Evolutionary conservation across 2,888 invertebrate genomes (phyloP).

Genomic region (Chloroclysta siterata): DNA sequence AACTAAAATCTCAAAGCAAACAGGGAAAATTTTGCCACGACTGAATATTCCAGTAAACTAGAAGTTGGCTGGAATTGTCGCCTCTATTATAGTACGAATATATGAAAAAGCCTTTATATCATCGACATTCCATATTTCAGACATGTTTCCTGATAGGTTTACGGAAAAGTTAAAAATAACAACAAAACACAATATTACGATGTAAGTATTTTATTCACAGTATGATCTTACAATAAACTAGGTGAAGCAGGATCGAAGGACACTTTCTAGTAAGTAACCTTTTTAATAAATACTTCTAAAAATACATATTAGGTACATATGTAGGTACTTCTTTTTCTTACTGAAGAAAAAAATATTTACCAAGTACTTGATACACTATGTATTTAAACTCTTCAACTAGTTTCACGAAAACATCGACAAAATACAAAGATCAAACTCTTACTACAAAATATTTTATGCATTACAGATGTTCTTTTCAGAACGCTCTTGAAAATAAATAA

Average conservation of each 20-base stretch:
- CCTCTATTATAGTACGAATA: too few species aligned
- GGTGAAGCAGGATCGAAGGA: slow-evolving; percentile 20
- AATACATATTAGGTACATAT: slow-evolving; percentile 13
- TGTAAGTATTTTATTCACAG: slow-evolving; percentile 36
- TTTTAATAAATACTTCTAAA: slow-evolving; percentile 10
- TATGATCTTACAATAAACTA: slow-evolving; percentile 21
- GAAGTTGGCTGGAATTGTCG: too few species aligned
- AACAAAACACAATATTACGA: slow-evolving; percentile 14
- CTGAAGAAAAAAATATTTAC: not conserved
- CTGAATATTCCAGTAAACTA: too few species aligned
- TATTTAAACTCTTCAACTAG: not conserved
- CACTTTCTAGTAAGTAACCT: slow-evolving; percentile 31
- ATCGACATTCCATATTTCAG: too few species aligned
- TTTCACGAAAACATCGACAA: not conserved
- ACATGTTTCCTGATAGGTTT: not conserved
- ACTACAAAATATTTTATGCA: not conserved
- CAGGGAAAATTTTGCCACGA: too few species aligned
- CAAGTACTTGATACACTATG: too few species aligned
- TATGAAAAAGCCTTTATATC: too few species aligned
- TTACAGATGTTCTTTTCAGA: not conserved
- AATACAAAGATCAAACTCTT: not conserved
- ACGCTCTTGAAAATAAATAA: slow-evolving; percentile 5
- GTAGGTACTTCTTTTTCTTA: not conserved
- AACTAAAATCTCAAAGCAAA: not conserved
- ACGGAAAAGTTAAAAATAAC: not conserved